phyloP scores from a whole-genome alignment of 2,888 invertebrate genomes.

The Melieria picta region DNA sequence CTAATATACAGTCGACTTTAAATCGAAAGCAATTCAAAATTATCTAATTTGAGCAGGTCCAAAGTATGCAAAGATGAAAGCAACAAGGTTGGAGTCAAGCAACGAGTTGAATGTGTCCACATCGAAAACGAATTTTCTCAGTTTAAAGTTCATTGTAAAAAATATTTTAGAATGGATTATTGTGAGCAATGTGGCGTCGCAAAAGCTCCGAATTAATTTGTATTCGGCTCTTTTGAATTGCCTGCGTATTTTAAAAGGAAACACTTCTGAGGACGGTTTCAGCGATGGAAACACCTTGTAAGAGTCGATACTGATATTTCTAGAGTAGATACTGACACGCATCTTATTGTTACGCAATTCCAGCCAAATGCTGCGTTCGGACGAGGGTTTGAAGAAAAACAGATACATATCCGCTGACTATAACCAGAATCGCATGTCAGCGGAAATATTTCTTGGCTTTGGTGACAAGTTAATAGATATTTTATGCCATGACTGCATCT shows the following conservation, averaged over 20 bases:
- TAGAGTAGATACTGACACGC: no score
- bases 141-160: conserved; percentile 77
- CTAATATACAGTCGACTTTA: no score
- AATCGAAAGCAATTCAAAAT: no score
- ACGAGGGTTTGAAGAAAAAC: no score
- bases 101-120: conserved; percentile 11
- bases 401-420: no score
- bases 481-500: conserved; percentile 86
- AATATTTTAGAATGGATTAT: conserved; percentile 86
- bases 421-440: conserved; percentile 50
- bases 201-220: conserved; percentile 85
- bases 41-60: background rate
- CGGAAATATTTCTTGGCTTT: conserved; percentile 76
- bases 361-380: no score
- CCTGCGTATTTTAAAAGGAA: conserved; percentile 74
- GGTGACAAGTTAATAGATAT: conserved; percentile 84
- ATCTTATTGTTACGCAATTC: no score
- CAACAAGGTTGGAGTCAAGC: conserved; percentile 8
- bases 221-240: conserved; percentile 86
- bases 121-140: conserved; percentile 73
- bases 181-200: conserved; percentile 81
- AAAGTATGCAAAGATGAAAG: background rate
- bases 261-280: background rate
- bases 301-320: no score
- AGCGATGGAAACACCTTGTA: no score